A percentile compares a stretch with the other conserved stretches of the same genome.
Conservation (phyloP, 1,140 invertebrate species). For the Diorhabda elongata region DNA sequence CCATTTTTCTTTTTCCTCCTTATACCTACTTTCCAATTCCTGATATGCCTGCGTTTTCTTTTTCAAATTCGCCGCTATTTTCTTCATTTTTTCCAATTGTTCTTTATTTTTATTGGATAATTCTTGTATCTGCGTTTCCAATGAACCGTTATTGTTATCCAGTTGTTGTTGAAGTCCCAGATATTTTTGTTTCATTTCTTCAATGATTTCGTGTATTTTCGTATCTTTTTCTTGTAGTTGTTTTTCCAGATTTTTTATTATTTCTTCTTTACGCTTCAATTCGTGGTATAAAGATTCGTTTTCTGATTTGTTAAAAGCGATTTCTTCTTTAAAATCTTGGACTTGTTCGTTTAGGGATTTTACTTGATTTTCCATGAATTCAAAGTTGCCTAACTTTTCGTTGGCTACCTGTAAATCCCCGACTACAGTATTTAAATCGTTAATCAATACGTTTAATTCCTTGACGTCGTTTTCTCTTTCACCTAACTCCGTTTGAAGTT, state of each 20-base stretch:
- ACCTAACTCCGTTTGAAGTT: constrained; percentile 31
- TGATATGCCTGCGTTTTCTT: constrained; percentile 61
- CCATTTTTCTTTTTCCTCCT: constrained; percentile 42
- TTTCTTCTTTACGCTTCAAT: constrained; percentile 38
- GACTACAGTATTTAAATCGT: constrained; percentile 34
- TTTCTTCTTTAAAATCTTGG: constrained; percentile 31
- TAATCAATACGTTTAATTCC: constrained; percentile 34
- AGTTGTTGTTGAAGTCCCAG: constrained; percentile 46
- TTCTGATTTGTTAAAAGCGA: constrained; percentile 28
- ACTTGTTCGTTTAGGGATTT: constrained; percentile 27
- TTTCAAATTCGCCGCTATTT: constrained; percentile 69
- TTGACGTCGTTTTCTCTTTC: constrained; percentile 33
- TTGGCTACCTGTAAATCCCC: constrained; percentile 34
- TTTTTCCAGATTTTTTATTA: constrained; percentile 45
- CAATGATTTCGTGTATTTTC: constrained; percentile 53
- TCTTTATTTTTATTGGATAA: constrained; percentile 50
- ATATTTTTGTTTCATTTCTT: constrained; percentile 47
- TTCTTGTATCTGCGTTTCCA: constrained; percentile 48
- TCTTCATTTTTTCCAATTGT: constrained; percentile 69
- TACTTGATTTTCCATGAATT: constrained; percentile 31
- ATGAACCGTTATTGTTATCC: constrained; percentile 35
- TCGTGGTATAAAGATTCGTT: constrained; percentile 37
- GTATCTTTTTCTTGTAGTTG: constrained; percentile 53
- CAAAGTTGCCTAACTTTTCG: constrained; percentile 26
- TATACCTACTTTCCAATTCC: constrained; percentile 58